Evolutionary conservation across 2,113 vertebrate species (phyloP).

Genomic region (Oryzias javanicus): DNA sequence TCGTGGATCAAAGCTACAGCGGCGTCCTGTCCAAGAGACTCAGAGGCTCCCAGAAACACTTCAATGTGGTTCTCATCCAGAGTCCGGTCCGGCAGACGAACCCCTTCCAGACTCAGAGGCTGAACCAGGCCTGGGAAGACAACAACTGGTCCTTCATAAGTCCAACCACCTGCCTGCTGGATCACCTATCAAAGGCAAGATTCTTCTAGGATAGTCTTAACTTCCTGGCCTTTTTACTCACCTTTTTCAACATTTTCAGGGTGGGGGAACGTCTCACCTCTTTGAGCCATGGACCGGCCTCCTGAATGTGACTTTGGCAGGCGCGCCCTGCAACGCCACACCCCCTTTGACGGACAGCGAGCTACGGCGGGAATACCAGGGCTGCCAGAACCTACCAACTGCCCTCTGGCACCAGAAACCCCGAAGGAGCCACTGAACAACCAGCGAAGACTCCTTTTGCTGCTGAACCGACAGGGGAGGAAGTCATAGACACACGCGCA

Average conservation of each 20-base stretch:
- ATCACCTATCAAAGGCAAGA: constrained; percentile 72
- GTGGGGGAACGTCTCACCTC: constrained; percentile 44
- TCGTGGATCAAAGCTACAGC: constrained; percentile 82
- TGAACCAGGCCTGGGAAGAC: constrained; percentile 33
- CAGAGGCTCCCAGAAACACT: constrained; percentile 73
- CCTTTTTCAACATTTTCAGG: constrained; percentile 38
- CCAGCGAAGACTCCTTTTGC: constrained; percentile 1
- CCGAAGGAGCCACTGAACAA: constrained; percentile 45
- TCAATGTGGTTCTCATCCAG: constrained; percentile 76
- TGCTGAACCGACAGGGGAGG: constrained; percentile 2
- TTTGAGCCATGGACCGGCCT: constrained; percentile 61
- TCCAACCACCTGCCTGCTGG: constrained; percentile 71
- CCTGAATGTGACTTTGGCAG: constrained; percentile 77
- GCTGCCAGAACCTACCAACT: constrained; percentile 84
- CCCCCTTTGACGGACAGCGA: constrained; percentile 79
- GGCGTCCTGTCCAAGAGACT: constrained; percentile 76
- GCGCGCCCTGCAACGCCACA: constrained; percentile 78
- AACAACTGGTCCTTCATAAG: constrained; percentile 67
- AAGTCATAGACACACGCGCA: constrained; percentile 10
- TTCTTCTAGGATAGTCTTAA: background rate
- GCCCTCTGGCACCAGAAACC: constrained; percentile 79
- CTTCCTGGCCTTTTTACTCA: background rate
- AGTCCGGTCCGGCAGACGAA: constrained; percentile 41
- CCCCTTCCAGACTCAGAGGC: constrained; percentile 36
- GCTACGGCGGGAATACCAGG: constrained; percentile 77